Base-by-base conservation (phyloP, 2,888 invertebrate genomes). In the Junonia oenone region DNA sequence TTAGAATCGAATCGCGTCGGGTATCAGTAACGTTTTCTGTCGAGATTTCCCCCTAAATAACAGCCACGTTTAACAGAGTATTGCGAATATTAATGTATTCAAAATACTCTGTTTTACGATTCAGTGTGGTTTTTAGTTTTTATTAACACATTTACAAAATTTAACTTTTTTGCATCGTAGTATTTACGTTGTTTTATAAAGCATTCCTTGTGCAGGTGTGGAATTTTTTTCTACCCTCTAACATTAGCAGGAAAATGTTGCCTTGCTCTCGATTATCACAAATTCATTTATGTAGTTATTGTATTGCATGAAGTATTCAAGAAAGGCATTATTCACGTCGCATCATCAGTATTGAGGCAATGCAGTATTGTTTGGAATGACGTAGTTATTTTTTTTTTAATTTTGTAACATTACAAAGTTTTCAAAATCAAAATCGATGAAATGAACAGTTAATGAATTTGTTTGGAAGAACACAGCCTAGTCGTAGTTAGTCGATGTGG, bases 201-300 rank as follows among this genome's bases (percentile, higher is more conserved):
- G 89, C 89, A 88, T 90, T 88, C 75, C 88, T 87, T 89, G 89
- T 89, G 84, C 87, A 89, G 87, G 87, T 89, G 81, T 89, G 88
- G 81, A 83, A 76, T 85, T 88, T 86, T n/a, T 84, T 83, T 80
- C 88, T 83, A 83, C 81, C 81, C 82, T 86, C 87, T 89, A 89
- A 90, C 89, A 83, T 78, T 83, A 85, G 90, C 89, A 89, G 85
- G 86, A 88, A 90, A 89, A 89, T 89, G 89, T 89, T 90, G 89
- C 89, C 83, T 86, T 83, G 83, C 82, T 85, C 81, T 82, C 75
- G 74, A 75, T 75, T 78, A 71, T 75, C 68, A 72, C 76, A 72
- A 77, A 73, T 72, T 77, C 68, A 74, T 65, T 74, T 72, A 64
- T 63, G 70, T 66, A 69, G 72, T 73, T 72, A 75, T n/a, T 66